These are phyloP conservation scores for Mactromeris polynyma DNA, from an alignment of 2,888 invertebrate species.

Conservation along the genomic window DNA sequence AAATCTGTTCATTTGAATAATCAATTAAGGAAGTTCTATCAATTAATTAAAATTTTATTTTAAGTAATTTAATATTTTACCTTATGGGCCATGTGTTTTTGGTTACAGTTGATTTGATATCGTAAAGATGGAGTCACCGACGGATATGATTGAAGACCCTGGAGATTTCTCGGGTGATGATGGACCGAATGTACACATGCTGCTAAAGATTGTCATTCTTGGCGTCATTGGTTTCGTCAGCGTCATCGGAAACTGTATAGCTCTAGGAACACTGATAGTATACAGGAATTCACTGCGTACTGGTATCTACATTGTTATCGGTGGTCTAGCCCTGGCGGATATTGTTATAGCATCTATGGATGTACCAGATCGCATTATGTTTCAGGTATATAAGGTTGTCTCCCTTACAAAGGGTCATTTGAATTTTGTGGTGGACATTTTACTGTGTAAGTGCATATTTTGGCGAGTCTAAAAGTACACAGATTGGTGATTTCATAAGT, in stretches of 20 bases:
- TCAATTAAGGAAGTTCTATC: no score
- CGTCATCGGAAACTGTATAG: slow-evolving; percentile 78
- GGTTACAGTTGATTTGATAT: not conserved
- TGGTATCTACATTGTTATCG: slow-evolving; percentile 78
- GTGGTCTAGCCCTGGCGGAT: slow-evolving; percentile 78
- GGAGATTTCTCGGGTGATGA: slow-evolving; percentile 51
- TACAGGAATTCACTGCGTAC: slow-evolving; percentile 73
- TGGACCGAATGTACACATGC: slow-evolving; percentile 61
- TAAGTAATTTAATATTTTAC: no score
- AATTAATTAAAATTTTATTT: not conserved
- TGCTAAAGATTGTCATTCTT: slow-evolving; percentile 78
- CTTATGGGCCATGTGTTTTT: not conserved
- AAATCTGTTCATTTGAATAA: no score
- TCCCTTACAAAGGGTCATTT: no score
- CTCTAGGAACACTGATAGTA: slow-evolving; percentile 75
- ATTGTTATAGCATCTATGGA: slow-evolving; percentile 75
- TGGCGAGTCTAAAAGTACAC: no score
- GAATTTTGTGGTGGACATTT: no score
- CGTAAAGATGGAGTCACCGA: slow-evolving; percentile 7
- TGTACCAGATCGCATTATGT: slow-evolving; percentile 78
- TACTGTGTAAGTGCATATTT: no score
- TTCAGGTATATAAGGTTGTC: slow-evolving; percentile 16
- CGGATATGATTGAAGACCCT: slow-evolving; percentile 36
- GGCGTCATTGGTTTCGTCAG: slow-evolving; percentile 79
- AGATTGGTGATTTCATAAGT: no score